Evolutionary conservation across 1,140 invertebrate species (phyloP).

Genomic region (Phocides pigmalion): DNA sequence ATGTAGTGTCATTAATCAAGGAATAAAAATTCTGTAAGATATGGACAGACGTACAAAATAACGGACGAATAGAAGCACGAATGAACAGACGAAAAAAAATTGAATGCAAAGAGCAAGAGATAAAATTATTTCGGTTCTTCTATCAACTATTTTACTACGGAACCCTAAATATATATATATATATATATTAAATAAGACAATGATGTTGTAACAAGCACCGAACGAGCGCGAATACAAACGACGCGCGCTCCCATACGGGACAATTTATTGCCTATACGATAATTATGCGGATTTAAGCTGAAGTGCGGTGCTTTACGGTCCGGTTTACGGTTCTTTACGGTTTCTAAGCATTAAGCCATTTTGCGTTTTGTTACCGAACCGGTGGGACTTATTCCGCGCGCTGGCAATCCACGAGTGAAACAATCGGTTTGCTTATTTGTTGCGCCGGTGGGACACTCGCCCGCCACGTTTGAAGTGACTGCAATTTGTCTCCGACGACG

Average conservation of each 20-base stretch:
- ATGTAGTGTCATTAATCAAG: too few relatives aligned
- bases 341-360: slow-evolving; percentile 56
- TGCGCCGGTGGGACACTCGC: slow-evolving; percentile 53
- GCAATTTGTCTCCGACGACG: slow-evolving; percentile 76
- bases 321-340: slow-evolving; percentile 70
- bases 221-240: slow-evolving; percentile 56
- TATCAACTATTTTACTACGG: too few relatives aligned
- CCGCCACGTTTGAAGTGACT: slow-evolving; percentile 72
- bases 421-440: slow-evolving; percentile 67
- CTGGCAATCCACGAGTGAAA: slow-evolving; percentile 43
- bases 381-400: slow-evolving; percentile 52
- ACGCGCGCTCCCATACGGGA: slow-evolving; percentile 59
- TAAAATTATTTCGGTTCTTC: too few relatives aligned
- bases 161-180: not conserved
- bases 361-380: slow-evolving; percentile 61
- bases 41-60: too few relatives aligned
- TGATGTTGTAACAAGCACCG: slow-evolving; percentile 52
- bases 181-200: slow-evolving; percentile 45
- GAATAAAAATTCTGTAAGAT: too few relatives aligned
- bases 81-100: too few relatives aligned
- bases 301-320: slow-evolving; percentile 70
- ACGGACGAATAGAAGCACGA: too few relatives aligned
- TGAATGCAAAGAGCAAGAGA: too few relatives aligned
- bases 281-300: slow-evolving; percentile 81
- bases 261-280: slow-evolving; percentile 80